Conservation (phyloP, 2,113 vertebrate species). For the Aegotheles bennettii region DNA sequence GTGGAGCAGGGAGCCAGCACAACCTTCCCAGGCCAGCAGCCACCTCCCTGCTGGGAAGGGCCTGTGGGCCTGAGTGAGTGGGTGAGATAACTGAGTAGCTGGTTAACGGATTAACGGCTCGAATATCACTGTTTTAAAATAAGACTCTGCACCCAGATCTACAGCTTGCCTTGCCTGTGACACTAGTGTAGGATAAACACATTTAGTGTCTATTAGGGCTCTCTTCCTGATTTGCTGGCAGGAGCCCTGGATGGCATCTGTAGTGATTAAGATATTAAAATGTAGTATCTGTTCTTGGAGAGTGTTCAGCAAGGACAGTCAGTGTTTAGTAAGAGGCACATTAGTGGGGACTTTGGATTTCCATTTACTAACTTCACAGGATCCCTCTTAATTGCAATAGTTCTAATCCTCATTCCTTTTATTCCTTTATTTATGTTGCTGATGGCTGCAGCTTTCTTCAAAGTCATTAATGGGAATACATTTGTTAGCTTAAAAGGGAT, state of each 20-base stretch:
- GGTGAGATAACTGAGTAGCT: rapidly evolving
- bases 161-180: neutral
- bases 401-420: neutral
- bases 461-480: neutral
- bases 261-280: neutral
- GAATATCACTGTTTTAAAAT: neutral
- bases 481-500: neutral
- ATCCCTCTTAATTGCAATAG: neutral
- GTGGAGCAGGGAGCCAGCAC: neutral
- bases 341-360: neutral
- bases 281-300: neutral
- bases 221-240: neutral
- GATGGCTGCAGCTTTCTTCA: neutral
- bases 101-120: no score
- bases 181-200: neutral
- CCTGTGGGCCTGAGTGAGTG: neutral
- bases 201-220: neutral
- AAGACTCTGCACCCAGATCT: neutral
- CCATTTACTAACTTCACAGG: neutral
- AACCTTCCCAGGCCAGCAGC: rapidly evolving
- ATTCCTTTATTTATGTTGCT: neutral
- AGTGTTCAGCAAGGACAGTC: neutral
- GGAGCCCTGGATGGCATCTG: neutral
- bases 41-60: neutral
- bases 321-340: neutral